Percentiles rank a stretch among this genome's conserved stretches.
These are phyloP conservation scores for Saimiri boliviensis DNA, from an alignment of 2,113 vertebrate species.

Conservation along the genomic window DNA sequence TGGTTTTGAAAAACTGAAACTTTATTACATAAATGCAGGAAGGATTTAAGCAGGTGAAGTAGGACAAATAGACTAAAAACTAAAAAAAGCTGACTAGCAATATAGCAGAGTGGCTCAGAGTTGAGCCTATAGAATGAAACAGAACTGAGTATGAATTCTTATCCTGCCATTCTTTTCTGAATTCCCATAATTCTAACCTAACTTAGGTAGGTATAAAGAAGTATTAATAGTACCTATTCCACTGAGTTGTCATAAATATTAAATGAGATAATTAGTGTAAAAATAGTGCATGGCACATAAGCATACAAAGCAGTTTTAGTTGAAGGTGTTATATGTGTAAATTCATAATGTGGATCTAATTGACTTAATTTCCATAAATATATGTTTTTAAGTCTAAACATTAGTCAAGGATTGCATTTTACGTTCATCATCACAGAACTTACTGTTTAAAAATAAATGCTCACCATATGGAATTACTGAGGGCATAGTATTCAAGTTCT, in stretches of 20 bases:
- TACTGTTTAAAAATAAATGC: background rate
- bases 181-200: background rate
- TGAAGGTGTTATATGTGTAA: background rate
- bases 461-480: background rate
- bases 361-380: conserved; percentile 9
- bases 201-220: background rate
- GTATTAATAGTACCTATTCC: background rate
- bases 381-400: conserved; percentile 23
- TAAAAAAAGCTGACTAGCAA: background rate
- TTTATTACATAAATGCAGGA: background rate
- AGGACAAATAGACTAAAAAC: background rate
- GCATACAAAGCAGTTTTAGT: background rate
- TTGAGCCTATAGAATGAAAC: background rate
- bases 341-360: background rate
- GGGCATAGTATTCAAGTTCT: background rate
- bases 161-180: background rate
- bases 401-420: conserved; percentile 27
- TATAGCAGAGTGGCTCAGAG: background rate
- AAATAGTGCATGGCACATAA: background rate
- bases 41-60: background rate
- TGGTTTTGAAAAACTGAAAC: background rate
- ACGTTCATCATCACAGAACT: conserved; percentile 9
- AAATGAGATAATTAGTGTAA: background rate
- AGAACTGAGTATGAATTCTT: background rate
- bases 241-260: background rate